These are phyloP conservation scores for Zaprionus lineosus DNA, from an alignment of 2,888 invertebrate species.

Conservation along the genomic window DNA sequence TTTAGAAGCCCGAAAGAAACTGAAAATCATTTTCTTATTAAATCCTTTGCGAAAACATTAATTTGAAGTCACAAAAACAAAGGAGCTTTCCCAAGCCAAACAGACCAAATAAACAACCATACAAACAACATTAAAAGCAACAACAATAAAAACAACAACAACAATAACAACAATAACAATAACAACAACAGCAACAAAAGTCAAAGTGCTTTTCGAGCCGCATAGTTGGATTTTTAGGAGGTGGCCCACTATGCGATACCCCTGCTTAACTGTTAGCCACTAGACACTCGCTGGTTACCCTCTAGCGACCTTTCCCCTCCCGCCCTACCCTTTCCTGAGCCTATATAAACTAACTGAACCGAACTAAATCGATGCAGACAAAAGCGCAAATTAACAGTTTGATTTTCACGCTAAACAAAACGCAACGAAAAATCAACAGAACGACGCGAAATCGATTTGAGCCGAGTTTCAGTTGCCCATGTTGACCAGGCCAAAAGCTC, in stretches of 20 bases:
- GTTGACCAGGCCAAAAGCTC: constrained; percentile 33
- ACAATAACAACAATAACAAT: not conserved
- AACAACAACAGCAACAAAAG: no score
- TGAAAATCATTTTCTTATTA: constrained; percentile 77
- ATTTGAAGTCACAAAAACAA: constrained; percentile 67
- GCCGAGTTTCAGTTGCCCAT: constrained; percentile 18
- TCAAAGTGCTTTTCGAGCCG: constrained; percentile 65
- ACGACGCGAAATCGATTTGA: constrained; percentile 69
- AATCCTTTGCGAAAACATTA: constrained; percentile 74
- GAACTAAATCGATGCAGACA: constrained; percentile 57
- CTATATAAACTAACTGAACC: constrained; percentile 22
- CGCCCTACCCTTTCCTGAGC: not conserved
- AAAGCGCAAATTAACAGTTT: constrained; percentile 78
- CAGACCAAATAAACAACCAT: constrained; percentile 39
- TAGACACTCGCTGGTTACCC: no score
- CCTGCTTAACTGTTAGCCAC: no score
- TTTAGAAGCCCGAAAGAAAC: no score
- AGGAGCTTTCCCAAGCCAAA: constrained; percentile 51
- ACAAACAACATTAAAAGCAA: constrained; percentile 14
- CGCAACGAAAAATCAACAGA: constrained; percentile 74
- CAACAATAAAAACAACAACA: constrained; percentile 35
- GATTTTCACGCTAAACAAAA: constrained; percentile 77
- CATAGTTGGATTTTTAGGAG: no score
- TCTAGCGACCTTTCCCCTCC: not conserved
- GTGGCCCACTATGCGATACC: no score